A percentile compares a stretch with the other conserved stretches of the same genome.
phyloP scores from a whole-genome alignment of 1,140 invertebrate species.

The Bombus superbus region DNA sequence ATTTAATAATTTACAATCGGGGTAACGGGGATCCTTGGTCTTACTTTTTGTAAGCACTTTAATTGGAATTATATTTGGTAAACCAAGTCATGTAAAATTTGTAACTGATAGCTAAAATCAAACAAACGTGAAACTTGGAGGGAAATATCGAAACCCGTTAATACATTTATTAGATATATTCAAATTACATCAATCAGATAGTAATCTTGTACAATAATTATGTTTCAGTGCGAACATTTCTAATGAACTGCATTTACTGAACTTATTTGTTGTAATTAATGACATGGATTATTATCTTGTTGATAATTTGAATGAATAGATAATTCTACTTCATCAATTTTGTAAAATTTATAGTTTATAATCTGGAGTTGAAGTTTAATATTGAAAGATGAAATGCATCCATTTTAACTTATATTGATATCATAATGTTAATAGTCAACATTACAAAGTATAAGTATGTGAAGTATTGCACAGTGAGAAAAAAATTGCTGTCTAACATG shows the following conservation, averaged over 20 bases:
- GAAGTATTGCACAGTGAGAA: constrained; percentile 40
- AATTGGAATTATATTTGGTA: constrained; percentile 58
- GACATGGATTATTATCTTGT: constrained; percentile 50
- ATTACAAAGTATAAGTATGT: constrained; percentile 31
- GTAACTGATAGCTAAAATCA: constrained; percentile 45
- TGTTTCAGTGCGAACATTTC: constrained; percentile 17
- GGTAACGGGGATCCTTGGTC: constrained; percentile 66
- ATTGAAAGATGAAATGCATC: constrained; percentile 23
- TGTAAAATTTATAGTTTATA: constrained; percentile 26
- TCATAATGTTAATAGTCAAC: constrained; percentile 31
- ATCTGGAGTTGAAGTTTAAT: constrained; percentile 23
- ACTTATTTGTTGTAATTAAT: constrained; percentile 9
- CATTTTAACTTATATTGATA: constrained; percentile 36
- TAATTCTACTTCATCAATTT: constrained; percentile 16
- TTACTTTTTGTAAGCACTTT: constrained; percentile 62
- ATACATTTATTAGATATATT: constrained; percentile 49
- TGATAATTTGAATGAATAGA: constrained; percentile 47
- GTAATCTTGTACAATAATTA: constrained; percentile 45
- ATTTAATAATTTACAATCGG: constrained; percentile 35
- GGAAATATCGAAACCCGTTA: constrained; percentile 37
- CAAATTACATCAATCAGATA: constrained; percentile 46
- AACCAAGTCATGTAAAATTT: constrained; percentile 39
- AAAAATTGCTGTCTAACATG: constrained; percentile 53
- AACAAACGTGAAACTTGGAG: constrained; percentile 37
- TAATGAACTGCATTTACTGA: constrained; percentile 24